These are phyloP conservation scores for Zoanthus sociatus DNA, from an alignment of 92 coral and sea anemone species.

Conservation along the genomic window DNA sequence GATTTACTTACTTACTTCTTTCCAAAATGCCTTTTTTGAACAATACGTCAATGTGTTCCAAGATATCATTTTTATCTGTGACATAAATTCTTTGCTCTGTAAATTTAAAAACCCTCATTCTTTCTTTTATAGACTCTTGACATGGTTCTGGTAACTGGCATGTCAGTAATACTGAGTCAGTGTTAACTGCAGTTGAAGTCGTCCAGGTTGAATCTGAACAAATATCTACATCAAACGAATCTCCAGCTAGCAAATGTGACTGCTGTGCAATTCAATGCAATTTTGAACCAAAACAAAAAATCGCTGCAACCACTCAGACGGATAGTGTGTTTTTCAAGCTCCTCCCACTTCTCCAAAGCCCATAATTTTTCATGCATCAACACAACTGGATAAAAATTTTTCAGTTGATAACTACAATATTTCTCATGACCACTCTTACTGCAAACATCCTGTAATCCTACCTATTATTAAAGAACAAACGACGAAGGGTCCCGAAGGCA, in stretches of 20 bases:
- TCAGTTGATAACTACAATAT: background rate
- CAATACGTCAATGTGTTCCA: background rate
- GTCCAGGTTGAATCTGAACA: background rate
- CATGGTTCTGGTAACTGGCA: background rate
- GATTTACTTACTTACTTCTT: background rate
- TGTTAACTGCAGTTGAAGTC: background rate
- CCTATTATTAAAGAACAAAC: background rate
- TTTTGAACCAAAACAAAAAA: background rate
- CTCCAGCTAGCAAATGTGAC: background rate
- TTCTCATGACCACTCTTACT: conserved; percentile 29
- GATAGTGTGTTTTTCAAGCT: background rate
- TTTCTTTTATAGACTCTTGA: background rate
- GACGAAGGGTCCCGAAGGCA: background rate
- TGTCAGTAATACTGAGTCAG: background rate
- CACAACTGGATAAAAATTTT: conserved; percentile 8
- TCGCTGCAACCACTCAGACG: conserved; percentile 11
- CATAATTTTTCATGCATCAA: conserved; percentile 1
- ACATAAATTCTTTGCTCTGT: background rate
- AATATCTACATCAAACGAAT: background rate
- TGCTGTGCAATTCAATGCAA: conserved; percentile 1
- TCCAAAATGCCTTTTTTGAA: too few species aligned
- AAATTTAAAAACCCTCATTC: background rate
- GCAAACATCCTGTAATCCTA: conserved; percentile 9
- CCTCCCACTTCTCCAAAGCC: background rate
- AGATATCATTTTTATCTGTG: background rate